Conservation (phyloP, 2,113 vertebrate species). For the Electrona antarctica region DNA sequence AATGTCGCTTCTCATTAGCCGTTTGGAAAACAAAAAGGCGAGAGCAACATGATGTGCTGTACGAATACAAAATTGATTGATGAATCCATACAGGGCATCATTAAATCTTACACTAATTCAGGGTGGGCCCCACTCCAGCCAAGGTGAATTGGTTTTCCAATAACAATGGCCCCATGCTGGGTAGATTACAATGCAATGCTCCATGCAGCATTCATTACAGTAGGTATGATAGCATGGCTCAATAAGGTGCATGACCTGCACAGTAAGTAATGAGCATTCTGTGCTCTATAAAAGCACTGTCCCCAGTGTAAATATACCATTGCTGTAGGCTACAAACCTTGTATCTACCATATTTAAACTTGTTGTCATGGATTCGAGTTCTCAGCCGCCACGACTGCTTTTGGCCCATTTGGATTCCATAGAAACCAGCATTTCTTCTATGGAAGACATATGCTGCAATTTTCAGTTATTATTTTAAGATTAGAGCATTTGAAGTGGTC, state of each 20-base stretch:
- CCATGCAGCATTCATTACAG: constrained; percentile 38
- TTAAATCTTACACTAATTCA: constrained; percentile 14
- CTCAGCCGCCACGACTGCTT: no score
- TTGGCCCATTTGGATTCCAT: no score
- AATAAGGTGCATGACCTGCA: constrained; percentile 4
- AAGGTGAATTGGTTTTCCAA: constrained; percentile 41
- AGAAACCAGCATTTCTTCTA: no score
- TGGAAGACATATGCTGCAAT: no score
- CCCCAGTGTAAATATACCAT: background rate
- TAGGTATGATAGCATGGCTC: constrained; percentile 20
- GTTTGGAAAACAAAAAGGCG: background rate
- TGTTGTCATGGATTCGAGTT: no score
- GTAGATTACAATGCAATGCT: constrained; percentile 23
- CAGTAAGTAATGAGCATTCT: background rate
- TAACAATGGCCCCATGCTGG: constrained; percentile 37
- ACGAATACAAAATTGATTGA: constrained; percentile 1
- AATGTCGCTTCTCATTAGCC: no score
- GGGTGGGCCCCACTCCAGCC: constrained; percentile 15
- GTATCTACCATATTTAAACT: no score
- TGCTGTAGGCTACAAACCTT: no score
- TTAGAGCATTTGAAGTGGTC: no score
- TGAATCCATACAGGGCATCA: background rate
- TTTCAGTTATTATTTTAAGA: no score
- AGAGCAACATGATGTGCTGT: background rate
- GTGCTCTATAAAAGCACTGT: background rate